These are phyloP conservation scores for Papilio demoleus DNA, from an alignment of 2,888 invertebrate species.

Conservation along the genomic window DNA sequence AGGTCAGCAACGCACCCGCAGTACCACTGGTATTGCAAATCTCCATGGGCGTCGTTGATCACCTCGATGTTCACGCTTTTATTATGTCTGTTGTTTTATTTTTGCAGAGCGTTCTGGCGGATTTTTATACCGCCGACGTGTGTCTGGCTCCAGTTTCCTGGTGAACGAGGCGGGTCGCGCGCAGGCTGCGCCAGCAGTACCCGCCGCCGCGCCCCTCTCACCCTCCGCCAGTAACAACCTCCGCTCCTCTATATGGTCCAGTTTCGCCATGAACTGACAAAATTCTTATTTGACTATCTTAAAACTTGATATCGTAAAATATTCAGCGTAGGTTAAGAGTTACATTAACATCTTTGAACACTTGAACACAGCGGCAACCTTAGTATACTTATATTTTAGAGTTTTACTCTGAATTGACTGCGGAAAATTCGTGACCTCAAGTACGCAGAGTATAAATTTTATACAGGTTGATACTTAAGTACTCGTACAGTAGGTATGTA, in stretches of 20 bases:
- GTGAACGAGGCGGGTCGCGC: slow-evolving; percentile 40
- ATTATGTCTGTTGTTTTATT: slow-evolving; percentile 43
- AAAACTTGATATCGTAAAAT: too few relatives aligned
- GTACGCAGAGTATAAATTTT: not conserved
- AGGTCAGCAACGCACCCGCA: too few relatives aligned
- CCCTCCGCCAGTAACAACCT: slow-evolving; percentile 51
- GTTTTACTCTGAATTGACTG: slow-evolving; percentile 55
- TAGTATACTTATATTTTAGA: slow-evolving; percentile 54
- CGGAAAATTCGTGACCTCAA: not conserved
- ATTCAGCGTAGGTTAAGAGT: too few relatives aligned
- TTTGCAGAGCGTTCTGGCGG: slow-evolving; percentile 56
- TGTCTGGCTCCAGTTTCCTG: slow-evolving; percentile 50
- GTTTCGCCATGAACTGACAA: slow-evolving; percentile 55
- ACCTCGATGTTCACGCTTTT: too few relatives aligned
- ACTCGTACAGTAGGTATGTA: slow-evolving; percentile 10
- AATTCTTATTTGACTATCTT: not conserved
- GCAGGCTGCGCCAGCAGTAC: slow-evolving; percentile 41
- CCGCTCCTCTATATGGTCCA: slow-evolving; percentile 55
- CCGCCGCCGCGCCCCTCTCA: slow-evolving; percentile 49
- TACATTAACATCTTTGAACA: slow-evolving; percentile 55
- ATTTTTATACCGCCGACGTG: slow-evolving; percentile 60
- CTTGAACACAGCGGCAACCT: slow-evolving; percentile 48
- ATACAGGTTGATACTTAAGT: slow-evolving; percentile 22
- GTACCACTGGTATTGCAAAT: too few relatives aligned
- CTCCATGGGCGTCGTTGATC: too few relatives aligned